Conservation (phyloP, 2,113 vertebrate genomes). For the Cathartes aura region DNA sequence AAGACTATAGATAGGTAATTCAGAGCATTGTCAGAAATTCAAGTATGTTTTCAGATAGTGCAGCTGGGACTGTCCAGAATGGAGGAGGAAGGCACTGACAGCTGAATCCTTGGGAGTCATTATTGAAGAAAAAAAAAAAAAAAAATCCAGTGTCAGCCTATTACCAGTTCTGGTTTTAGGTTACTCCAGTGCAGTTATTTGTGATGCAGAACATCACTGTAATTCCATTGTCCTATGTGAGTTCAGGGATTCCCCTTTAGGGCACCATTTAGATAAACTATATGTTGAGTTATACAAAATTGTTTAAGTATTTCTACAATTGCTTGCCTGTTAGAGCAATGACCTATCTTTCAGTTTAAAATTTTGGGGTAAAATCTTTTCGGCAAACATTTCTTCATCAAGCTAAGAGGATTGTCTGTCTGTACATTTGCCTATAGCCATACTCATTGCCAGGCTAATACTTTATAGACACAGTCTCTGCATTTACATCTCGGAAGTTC, state of each 20-base stretch:
- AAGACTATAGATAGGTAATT: background rate
- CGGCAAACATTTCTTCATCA: background rate
- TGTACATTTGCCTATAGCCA: background rate
- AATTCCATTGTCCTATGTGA: background rate
- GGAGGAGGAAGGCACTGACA: background rate
- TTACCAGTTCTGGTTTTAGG: background rate
- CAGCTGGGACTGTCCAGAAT: background rate
- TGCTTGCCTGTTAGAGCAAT: background rate
- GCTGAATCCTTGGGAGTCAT: background rate
- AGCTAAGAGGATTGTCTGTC: background rate
- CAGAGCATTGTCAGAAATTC: background rate
- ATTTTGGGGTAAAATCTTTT: background rate
- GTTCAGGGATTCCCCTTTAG: background rate
- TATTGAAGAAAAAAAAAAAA: background rate
- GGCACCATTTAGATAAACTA: background rate
- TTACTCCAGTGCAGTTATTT: background rate
- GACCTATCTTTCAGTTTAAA: background rate
- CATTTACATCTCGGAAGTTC: slow-evolving; percentile 8
- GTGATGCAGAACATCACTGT: background rate
- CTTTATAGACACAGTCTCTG: background rate
- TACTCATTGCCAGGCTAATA: background rate
- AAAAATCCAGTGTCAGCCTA: background rate
- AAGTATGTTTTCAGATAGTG: accelerated
- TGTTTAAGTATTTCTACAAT: background rate
- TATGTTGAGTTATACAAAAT: background rate